phyloP scores from a whole-genome alignment of 2,797 vertebrate species.

The Gymnopithys bicolor region DNA sequence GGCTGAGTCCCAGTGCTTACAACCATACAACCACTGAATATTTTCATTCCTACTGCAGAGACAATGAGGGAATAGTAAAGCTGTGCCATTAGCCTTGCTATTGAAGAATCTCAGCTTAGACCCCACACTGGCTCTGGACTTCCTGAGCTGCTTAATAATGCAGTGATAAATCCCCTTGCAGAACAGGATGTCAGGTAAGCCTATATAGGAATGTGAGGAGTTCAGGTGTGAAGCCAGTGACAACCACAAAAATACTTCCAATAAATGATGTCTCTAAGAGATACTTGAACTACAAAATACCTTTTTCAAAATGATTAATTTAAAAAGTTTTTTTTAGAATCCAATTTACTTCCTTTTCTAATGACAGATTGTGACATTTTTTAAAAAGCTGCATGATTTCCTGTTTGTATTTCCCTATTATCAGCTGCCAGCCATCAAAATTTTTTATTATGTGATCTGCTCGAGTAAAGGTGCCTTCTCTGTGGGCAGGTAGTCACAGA shows the following conservation, averaged over 20 bases:
- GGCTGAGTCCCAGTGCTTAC: neutral
- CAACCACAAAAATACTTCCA: neutral
- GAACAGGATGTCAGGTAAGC: neutral
- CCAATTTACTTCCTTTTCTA: neutral
- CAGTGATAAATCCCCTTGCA: neutral
- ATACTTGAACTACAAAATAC: neutral
- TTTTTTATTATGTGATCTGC: neutral
- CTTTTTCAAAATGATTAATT: neutral
- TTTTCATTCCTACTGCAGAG: neutral
- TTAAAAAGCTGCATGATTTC: neutral
- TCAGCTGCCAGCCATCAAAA: neutral
- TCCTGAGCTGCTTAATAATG: neutral
- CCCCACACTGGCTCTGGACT: neutral
- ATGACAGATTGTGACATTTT: neutral
- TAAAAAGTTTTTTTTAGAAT: neutral
- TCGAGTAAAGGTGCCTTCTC: neutral
- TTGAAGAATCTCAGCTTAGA: neutral
- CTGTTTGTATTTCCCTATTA: neutral
- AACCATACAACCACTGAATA: neutral
- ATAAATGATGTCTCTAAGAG: neutral
- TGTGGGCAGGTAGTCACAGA: neutral
- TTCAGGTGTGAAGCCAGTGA: conserved; percentile 2
- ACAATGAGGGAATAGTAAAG: neutral
- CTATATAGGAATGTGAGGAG: neutral
- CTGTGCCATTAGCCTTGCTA: neutral